phyloP scores from a whole-genome alignment of 2,797 vertebrate species.

The Diplodus sargus region DNA sequence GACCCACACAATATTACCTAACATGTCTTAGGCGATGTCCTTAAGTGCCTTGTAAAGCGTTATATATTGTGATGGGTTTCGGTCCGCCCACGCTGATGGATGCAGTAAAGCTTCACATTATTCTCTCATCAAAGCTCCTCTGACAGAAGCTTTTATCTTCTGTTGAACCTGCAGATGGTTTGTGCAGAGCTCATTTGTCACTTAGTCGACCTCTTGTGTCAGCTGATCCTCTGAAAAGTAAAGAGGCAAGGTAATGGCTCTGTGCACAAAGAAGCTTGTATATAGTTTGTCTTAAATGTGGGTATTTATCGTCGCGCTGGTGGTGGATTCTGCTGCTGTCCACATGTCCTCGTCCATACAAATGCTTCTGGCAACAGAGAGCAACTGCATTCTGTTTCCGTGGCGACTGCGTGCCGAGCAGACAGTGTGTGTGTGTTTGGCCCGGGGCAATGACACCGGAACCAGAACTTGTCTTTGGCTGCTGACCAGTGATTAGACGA shows the following conservation, averaged over 20 bases:
- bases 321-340: background rate
- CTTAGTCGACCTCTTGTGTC: background rate
- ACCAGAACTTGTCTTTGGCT: background rate
- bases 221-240: background rate
- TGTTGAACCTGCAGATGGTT: background rate
- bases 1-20: background rate
- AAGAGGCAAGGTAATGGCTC: background rate
- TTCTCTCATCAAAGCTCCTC: conserved; percentile 13
- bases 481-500: conserved; percentile 23
- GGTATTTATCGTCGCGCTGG: background rate
- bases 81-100: conserved; percentile 16
- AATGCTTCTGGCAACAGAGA: background rate
- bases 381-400: no score
- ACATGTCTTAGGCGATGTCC: background rate
- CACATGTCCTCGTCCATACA: background rate
- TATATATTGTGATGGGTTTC: conserved; percentile 3
- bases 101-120: conserved; percentile 3
- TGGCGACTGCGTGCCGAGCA: background rate
- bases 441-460: conserved; percentile 14
- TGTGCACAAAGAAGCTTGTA: background rate
- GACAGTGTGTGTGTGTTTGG: conserved; percentile 5
- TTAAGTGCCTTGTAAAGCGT: background rate
- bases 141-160: conserved; percentile 7
- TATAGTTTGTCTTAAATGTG: background rate
- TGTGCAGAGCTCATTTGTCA: background rate